A percentile compares a stretch with the other conserved stretches of the same genome.
phyloP scores from a whole-genome alignment of 2,113 vertebrate genomes.

The Sialia sialis region DNA sequence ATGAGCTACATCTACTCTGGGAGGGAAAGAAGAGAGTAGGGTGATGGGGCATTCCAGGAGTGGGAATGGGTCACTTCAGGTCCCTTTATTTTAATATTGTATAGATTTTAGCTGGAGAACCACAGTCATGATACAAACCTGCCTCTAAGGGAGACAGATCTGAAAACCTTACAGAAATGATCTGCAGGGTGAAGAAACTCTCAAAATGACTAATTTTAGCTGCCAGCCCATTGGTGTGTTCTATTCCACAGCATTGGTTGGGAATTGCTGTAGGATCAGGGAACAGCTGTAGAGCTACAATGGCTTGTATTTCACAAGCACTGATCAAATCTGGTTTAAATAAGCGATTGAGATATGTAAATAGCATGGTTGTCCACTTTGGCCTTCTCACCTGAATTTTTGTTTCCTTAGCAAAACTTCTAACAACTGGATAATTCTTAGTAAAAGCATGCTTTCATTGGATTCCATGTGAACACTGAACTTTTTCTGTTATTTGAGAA shows the following conservation, averaged over 20 bases:
- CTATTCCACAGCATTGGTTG: not conserved
- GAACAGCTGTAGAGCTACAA: not conserved
- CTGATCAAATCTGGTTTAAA: not conserved
- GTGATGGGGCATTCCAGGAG: not conserved
- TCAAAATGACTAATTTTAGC: not conserved
- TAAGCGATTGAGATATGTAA: not conserved
- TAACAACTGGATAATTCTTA: not conserved
- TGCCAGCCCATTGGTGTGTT: not conserved
- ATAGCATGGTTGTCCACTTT: not conserved
- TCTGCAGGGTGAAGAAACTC: not conserved
- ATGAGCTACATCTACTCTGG: not conserved
- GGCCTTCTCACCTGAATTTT: not conserved
- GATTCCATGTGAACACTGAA: not conserved
- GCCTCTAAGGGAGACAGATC: not conserved
- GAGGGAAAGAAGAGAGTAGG: not conserved
- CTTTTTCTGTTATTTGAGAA: not conserved
- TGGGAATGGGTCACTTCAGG: not conserved
- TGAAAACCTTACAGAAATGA: not conserved
- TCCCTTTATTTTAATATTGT: not conserved
- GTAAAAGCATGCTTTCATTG: not conserved
- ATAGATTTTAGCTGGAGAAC: not conserved
- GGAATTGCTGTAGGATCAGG: not conserved
- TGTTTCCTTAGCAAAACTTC: not conserved
- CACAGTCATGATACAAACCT: not conserved
- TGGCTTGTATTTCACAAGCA: not conserved